These are phyloP conservation scores for Caranx ignobilis DNA, from an alignment of 2,113 vertebrate genomes.

Conservation along the genomic window DNA sequence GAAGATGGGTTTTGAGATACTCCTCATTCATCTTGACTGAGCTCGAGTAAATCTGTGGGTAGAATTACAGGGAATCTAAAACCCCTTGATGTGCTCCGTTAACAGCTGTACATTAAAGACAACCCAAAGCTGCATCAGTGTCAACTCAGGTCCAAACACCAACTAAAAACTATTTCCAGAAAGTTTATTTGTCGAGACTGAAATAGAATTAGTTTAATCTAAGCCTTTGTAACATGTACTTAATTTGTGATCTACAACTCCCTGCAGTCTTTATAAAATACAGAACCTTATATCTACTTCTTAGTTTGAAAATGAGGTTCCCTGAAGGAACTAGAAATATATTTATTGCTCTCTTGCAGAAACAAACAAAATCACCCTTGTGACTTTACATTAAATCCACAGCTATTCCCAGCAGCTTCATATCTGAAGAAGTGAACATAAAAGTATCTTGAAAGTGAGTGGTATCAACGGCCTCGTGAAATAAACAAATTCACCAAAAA, in stretches of 20 bases:
- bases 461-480: not conserved
- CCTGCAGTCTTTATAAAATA: too few relatives aligned
- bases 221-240: too few relatives aligned
- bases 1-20: constrained; percentile 25
- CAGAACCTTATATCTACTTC: too few relatives aligned
- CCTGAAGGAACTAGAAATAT: too few relatives aligned
- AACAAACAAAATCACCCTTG: too few relatives aligned
- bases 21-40: constrained; percentile 7
- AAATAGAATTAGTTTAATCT: not conserved
- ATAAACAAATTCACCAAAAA: not conserved
- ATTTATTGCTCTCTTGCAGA: too few relatives aligned
- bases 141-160: not conserved
- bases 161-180: not conserved
- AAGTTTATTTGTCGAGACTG: not conserved
- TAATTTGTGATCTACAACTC: too few relatives aligned
- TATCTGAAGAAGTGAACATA: too few relatives aligned
- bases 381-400: too few relatives aligned
- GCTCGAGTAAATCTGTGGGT: constrained; percentile 13
- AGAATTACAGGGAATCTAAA: not conserved
- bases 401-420: too few relatives aligned
- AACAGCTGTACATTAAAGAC: not conserved
- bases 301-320: too few relatives aligned
- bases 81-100: not conserved
- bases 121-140: not conserved
- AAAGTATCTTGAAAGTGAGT: not conserved